These are phyloP conservation scores for Lateolabrax maculatus DNA, from an alignment of 2,797 vertebrate species.

Conservation along the genomic window DNA sequence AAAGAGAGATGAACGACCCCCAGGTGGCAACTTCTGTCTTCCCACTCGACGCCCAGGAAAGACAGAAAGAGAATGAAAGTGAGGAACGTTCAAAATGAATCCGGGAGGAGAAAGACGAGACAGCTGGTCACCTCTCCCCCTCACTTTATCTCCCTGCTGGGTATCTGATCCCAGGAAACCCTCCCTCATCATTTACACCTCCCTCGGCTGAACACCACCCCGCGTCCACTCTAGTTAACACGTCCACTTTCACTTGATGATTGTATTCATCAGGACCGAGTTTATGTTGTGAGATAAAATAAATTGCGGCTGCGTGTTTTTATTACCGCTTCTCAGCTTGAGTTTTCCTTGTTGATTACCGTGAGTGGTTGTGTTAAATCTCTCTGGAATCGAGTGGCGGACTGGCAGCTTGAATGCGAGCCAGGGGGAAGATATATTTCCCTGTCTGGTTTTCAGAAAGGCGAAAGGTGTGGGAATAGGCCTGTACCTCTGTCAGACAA, in stretches of 20 bases:
- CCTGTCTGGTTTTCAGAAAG: conserved; percentile 65
- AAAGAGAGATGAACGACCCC: conserved; percentile 35
- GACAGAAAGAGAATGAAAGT: conserved; percentile 33
- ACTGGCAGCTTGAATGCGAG: conserved; percentile 69
- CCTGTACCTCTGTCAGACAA: conserved; percentile 44
- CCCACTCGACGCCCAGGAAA: not conserved
- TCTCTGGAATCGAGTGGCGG: conserved; percentile 53
- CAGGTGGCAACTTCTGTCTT: conserved; percentile 18
- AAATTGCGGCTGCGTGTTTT: conserved; percentile 27
- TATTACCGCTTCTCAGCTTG: conserved; percentile 34
- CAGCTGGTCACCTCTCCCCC: conserved; percentile 65
- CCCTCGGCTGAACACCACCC: conserved; percentile 33
- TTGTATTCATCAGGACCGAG: conserved; percentile 51
- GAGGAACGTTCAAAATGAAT: conserved; percentile 37
- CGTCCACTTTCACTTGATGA: conserved; percentile 56
- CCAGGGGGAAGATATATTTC: conserved; percentile 72
- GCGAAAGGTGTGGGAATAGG: conserved; percentile 66
- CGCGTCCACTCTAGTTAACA: conserved; percentile 49
- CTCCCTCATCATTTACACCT: conserved; percentile 72
- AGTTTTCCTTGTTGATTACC: conserved; percentile 60
- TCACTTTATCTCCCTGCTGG: conserved; percentile 68
- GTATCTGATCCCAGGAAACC: conserved; percentile 61
- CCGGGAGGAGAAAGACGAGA: conserved; percentile 34
- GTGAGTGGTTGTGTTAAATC: conserved; percentile 62
- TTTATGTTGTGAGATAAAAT: conserved; percentile 50